These are phyloP conservation scores for Percina caprodes DNA, from an alignment of 2,113 vertebrate species.

Conservation along the genomic window DNA sequence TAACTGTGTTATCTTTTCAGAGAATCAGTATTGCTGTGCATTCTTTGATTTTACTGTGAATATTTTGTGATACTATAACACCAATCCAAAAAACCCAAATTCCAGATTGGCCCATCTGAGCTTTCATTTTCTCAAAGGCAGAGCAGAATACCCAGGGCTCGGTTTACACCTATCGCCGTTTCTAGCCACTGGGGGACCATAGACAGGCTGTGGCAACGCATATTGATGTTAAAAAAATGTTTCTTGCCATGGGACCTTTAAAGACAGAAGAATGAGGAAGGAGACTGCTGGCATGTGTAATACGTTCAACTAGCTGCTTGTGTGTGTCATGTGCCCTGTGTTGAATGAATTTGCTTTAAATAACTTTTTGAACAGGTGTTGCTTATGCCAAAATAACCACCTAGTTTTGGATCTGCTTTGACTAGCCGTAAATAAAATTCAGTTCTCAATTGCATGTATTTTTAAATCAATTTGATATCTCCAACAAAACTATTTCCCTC, in stretches of 20 bases:
- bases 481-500: not conserved
- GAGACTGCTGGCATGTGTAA: conserved; percentile 20
- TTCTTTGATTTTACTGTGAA: not conserved
- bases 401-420: not conserved
- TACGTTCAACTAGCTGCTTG: conserved; percentile 30
- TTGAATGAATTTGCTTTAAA: conserved; percentile 31
- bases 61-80: not conserved
- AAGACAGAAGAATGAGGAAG: conserved; percentile 55
- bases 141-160: too few relatives aligned
- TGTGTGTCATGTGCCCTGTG: conserved; percentile 27
- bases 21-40: not conserved
- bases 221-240: too few relatives aligned
- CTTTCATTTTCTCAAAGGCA: too few relatives aligned
- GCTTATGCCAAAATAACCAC: not conserved
- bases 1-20: not conserved
- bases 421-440: not conserved
- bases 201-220: too few relatives aligned
- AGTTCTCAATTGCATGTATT: not conserved
- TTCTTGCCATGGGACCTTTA: too few relatives aligned
- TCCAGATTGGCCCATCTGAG: too few relatives aligned
- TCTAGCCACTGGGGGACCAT: too few relatives aligned
- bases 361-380: conserved; percentile 13
- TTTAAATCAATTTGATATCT: not conserved
- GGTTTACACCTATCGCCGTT: too few relatives aligned
- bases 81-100: not conserved